Percentiles rank a stretch among this genome's conserved stretches.
Conservation (phyloP, 2,113 vertebrate species). For the Eretmodus cyanostictus region DNA sequence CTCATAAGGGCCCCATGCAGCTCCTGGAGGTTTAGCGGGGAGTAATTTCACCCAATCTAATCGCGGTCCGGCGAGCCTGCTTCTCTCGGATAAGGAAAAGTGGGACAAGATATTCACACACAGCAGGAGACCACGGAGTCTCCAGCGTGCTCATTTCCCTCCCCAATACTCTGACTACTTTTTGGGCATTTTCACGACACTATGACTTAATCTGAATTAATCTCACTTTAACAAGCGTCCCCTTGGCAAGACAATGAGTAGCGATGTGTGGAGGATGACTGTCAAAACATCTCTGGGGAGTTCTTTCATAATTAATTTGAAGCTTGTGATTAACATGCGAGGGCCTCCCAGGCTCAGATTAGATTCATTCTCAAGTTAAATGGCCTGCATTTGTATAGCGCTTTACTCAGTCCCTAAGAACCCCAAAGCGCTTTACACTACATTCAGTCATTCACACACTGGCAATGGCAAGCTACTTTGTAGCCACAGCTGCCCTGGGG, state of each 20-base stretch:
- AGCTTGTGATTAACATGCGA: not conserved
- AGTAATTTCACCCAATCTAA: not conserved
- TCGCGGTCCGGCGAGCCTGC: slow-evolving; percentile 4
- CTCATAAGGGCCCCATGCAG: not conserved
- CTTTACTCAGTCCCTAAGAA: too few species aligned
- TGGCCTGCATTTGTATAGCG: too few species aligned
- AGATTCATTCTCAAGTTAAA: not conserved
- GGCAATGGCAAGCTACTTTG: too few species aligned
- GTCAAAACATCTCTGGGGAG: not conserved
- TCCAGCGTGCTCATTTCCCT: not conserved
- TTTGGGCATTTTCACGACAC: not conserved
- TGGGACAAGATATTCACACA: not conserved
- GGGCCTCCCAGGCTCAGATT: not conserved
- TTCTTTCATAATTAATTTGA: not conserved
- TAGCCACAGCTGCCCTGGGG: too few species aligned
- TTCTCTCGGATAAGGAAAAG: not conserved
- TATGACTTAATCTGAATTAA: slow-evolving; percentile 11
- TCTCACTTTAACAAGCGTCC: not conserved
- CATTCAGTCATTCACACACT: too few species aligned
- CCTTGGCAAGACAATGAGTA: not conserved
- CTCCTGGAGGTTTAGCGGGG: slow-evolving; percentile 25
- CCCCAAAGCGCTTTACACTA: too few species aligned
- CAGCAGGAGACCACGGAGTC: not conserved
- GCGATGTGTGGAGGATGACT: not conserved
- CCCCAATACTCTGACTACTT: not conserved